Evolutionary conservation across 2,113 vertebrate species (phyloP), one percentile per base, ranked within the genome.

Genomic region (Agapornis roseicollis): DNA sequence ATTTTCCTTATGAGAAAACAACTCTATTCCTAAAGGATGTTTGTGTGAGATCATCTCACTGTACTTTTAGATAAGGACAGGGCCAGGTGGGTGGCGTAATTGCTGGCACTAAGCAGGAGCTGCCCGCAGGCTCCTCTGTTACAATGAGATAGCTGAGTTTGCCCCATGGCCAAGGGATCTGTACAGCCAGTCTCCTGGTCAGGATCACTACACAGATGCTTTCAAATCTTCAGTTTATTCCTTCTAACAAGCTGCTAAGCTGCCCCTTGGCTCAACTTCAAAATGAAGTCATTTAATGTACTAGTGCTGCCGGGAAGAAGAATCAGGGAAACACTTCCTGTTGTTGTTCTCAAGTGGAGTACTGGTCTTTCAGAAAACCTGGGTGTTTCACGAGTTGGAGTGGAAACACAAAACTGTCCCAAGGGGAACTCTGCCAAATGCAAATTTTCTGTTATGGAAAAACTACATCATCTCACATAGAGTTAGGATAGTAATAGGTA

Each of bases 351-450:
- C 42, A 79, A 84, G 44, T 13, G 64, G 6, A 79, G 6, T 65
- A 56, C 44, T 47, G 28, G 29, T 68, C 47, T 89, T 74, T 64
- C 29, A 37, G 70, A 87, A 52, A 89, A 44, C 44, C 41, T 69
- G 17, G 44, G 49, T 88, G 25, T 69, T 85, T 89, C n/a, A 42
- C 3, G 0, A 23, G 4, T 49, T 80, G 61, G 53, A 56, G 7
- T 11, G 27, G 33, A 91, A 31, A 29, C 85, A 39, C 80, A 44
- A 88, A 85, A 37, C 29, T 73, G 17, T 50, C 31, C 19, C 35
- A 46, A 60, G 44, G 63, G 17, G 24, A 94, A 50, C 77, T 93
- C 89, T 88, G 52, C 28, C 50, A 58, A 85, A 80, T 70, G 39
- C 7, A 63, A 7, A 39, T 90, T 70, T 85, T 83, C 28, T 66